These are phyloP conservation scores for Ictalurus punctatus DNA, from an alignment of 2,113 vertebrate genomes.

Conservation along the genomic window DNA sequence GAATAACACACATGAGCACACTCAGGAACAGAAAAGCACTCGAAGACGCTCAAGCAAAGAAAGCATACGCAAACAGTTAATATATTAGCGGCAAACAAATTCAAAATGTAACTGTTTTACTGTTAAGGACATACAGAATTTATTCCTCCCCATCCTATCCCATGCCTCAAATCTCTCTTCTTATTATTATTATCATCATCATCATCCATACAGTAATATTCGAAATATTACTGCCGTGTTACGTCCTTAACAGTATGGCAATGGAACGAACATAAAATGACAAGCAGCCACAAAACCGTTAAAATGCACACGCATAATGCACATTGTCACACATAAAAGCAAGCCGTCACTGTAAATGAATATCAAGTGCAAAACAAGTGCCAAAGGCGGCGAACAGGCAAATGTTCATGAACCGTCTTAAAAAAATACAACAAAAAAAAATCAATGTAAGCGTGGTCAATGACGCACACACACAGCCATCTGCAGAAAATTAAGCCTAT, in stretches of 20 bases:
- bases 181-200: background rate
- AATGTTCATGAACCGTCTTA: conserved; percentile 24
- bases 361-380: conserved; percentile 13
- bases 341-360: conserved; percentile 36
- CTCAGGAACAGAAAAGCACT: conserved; percentile 23
- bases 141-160: background rate
- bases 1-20: conserved; percentile 59
- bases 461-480: conserved; percentile 33
- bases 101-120: conserved; percentile 74
- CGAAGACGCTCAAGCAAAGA: background rate
- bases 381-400: conserved; percentile 6
- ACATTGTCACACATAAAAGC: conserved; percentile 37
- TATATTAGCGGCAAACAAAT: conserved; percentile 25
- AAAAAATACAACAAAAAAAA: background rate
- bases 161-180: background rate
- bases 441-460: conserved; percentile 34
- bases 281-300: conserved; percentile 35
- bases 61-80: background rate
- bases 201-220: background rate
- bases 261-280: background rate
- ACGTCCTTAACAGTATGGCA: conserved; percentile 49
- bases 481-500: background rate
- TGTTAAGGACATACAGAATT: conserved; percentile 84
- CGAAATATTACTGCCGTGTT: background rate
- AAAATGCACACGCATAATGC: conserved; percentile 35